Evolutionary conservation across 2,888 invertebrate species (phyloP).

Genomic region (Thalpophila matura): DNA sequence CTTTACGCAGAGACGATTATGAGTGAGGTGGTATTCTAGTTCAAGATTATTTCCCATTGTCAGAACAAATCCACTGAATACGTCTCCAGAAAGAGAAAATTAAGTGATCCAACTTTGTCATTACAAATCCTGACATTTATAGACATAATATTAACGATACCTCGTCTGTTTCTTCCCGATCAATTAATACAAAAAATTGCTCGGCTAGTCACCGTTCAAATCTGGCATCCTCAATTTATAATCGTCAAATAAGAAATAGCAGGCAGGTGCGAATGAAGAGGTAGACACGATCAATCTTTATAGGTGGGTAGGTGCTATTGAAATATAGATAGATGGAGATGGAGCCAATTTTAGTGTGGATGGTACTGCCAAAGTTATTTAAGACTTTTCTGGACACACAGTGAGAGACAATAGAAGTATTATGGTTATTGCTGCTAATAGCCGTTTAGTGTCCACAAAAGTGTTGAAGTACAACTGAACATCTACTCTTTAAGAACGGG

Average conservation of each 20-base stretch:
- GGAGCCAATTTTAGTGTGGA: too few relatives aligned
- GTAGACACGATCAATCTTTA: conserved; percentile 13
- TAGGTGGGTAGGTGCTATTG: not conserved
- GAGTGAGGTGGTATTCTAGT: too few relatives aligned
- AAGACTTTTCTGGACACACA: too few relatives aligned
- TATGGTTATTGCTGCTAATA: too few relatives aligned
- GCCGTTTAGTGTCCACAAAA: too few relatives aligned
- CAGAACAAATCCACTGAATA: not conserved
- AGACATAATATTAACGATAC: conserved; percentile 34
- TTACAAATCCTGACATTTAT: conserved; percentile 26
- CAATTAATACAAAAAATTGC: conserved; percentile 45
- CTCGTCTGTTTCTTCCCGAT: conserved; percentile 10
- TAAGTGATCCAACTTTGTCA: conserved; percentile 27
- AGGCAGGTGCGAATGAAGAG: conserved; percentile 29
- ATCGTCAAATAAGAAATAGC: conserved; percentile 18
- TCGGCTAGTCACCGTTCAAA: conserved; percentile 23
- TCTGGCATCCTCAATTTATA: conserved; percentile 30
- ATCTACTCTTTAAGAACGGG: too few relatives aligned
- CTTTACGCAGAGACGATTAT: too few relatives aligned
- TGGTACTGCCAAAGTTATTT: too few relatives aligned
- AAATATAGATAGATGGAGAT: not conserved
- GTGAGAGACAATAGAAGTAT: too few relatives aligned
- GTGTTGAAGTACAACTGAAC: too few relatives aligned
- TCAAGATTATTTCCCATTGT: not conserved
- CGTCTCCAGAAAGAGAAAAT: conserved; percentile 11